Evolutionary conservation across 2,113 vertebrate genomes (phyloP).

Genomic region (Struthio camelus): DNA sequence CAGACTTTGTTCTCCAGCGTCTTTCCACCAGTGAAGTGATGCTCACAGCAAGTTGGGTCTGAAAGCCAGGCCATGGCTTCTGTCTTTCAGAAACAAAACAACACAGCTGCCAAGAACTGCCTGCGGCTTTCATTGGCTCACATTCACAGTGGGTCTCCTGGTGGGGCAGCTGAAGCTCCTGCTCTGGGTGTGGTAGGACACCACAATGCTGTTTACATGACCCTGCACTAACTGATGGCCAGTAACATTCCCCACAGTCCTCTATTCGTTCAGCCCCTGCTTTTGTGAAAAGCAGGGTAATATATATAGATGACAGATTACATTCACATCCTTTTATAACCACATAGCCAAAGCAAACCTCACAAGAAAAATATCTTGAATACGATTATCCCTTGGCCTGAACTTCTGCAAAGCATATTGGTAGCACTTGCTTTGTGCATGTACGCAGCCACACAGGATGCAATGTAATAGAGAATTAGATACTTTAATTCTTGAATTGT

Average conservation of each 20-base stretch:
- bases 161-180: not conserved
- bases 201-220: not conserved
- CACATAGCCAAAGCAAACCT: not conserved
- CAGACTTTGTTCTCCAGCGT: not conserved
- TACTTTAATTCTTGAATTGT: not conserved
- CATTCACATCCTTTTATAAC: not conserved
- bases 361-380: not conserved
- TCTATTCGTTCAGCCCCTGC: not conserved
- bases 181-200: not conserved
- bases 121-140: not conserved
- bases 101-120: not conserved
- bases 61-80: not conserved
- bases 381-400: not conserved
- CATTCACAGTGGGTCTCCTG: not conserved
- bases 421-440: not conserved
- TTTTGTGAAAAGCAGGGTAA: not conserved
- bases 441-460: rapidly evolving
- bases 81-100: not conserved
- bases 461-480: rapidly evolving
- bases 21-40: not conserved
- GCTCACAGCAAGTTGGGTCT: not conserved
- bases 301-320: not conserved
- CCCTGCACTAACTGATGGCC: not conserved
- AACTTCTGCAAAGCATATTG: too few relatives aligned
- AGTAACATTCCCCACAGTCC: not conserved